Base-by-base conservation (phyloP, 2,113 vertebrate genomes). In the Vulpes vulpes region DNA sequence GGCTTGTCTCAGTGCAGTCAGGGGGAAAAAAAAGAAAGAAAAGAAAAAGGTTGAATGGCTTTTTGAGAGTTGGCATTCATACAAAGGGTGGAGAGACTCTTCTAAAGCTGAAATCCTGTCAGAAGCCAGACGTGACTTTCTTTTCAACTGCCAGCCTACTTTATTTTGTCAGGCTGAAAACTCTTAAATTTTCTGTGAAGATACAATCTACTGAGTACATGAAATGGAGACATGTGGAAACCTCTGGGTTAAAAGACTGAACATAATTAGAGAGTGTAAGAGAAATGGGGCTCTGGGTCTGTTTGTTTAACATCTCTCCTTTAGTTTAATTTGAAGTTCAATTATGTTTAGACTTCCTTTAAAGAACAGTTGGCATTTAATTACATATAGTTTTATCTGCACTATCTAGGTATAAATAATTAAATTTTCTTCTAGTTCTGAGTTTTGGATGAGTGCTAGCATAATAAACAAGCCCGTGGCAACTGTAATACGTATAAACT, bases 121-220 rank as follows among this genome's bases (percentile, higher is more conserved):
- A 86, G 93, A 92, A 97, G 49, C 67, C 85, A 97, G 95, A 85
- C 88, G 1, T 96, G 80, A 69, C 53, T 94, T 96, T 97, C 83
- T 94, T 95, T 92, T 74, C 85, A 94, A 81, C 57, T 87, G 57
- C 94, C 88, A 96, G 73, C 17, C 65, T 80, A 78, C 88, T 86
- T 88, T 89, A 80, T 87, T 96, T 94, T 88, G 86, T 97, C 90
- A 81, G 35, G 95, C 85, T 91, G 92, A 96, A 95, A 88, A 89
- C 74, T 86, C 92, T 96, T 96, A 89, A 84, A 86, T 87, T 80
- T 43, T 90, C 93, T 76, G 55, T 82, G 57, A 90, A 97, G 84
- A 91, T 96, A 95, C 88, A 88, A 92, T 97, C 96, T 94, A 62
- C 62, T n/a, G 78, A 94, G 87, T 55, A 60, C 87, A 65, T n/a